Percentiles rank a stretch among this genome's conserved stretches.
phyloP scores from a whole-genome alignment of 2,113 vertebrate species.

The Leiothrix lutea region DNA sequence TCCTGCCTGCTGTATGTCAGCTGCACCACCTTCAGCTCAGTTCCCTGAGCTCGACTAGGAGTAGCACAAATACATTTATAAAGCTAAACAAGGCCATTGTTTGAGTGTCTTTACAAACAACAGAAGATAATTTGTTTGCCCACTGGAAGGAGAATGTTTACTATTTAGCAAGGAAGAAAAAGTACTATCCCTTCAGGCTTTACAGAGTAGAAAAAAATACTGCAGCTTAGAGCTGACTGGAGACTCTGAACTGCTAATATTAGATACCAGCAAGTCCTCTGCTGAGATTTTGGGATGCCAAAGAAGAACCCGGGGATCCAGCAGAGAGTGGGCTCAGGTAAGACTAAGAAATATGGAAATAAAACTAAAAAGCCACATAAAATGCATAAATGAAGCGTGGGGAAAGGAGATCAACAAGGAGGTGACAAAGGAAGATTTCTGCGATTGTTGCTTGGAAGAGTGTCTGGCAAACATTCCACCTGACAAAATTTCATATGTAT shows the following conservation, averaged over 20 bases:
- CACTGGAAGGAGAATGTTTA: not conserved
- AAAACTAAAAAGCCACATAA: not conserved
- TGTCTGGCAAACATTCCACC: not conserved
- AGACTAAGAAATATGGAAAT: not conserved
- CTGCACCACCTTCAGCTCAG: not conserved
- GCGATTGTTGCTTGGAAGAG: not conserved
- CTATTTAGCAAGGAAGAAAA: not conserved
- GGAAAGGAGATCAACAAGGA: not conserved
- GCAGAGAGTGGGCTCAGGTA: not conserved
- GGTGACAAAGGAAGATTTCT: not conserved
- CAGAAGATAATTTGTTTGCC: constrained; percentile 18
- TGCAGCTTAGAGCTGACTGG: not conserved
- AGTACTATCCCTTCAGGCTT: not conserved
- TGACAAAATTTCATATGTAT: not conserved
- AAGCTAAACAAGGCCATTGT: constrained; percentile 3
- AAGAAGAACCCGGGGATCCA: not conserved
- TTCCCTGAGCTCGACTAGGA: not conserved
- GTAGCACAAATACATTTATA: not conserved
- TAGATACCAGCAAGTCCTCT: not conserved
- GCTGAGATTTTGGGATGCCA: not conserved
- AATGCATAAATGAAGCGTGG: not conserved
- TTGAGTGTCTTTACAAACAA: not conserved
- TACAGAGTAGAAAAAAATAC: not conserved
- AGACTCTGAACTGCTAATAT: not conserved
- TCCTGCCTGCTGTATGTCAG: not conserved